Conservation (phyloP, 2,113 vertebrate genomes). For the Anoplopoma fimbria region DNA sequence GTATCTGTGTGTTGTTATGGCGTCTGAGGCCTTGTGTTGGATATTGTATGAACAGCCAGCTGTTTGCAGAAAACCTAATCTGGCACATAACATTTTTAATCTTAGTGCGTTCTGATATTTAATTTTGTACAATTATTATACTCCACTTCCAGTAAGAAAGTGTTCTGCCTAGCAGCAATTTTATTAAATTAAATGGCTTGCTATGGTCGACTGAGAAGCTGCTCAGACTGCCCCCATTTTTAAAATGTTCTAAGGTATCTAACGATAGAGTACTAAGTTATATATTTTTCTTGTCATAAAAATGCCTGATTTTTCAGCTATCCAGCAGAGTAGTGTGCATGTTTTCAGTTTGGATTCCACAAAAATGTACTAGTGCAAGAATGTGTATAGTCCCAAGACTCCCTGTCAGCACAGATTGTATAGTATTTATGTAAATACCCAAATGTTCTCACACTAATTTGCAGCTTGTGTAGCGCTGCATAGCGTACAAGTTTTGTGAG, state of each 20-base stretch:
- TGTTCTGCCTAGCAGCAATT: constrained; percentile 18
- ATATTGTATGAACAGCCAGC: neutral
- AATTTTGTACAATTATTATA: constrained; percentile 19
- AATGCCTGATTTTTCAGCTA: constrained; percentile 5
- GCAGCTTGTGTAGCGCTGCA: neutral
- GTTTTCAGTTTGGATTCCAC: constrained; percentile 6
- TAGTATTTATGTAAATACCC: neutral
- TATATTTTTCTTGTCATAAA: constrained; percentile 25
- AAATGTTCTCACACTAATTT: constrained; percentile 30
- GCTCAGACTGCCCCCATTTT: constrained; percentile 3
- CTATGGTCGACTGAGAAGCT: constrained; percentile 19
- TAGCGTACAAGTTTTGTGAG: constrained; percentile 2
- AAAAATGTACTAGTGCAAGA: constrained; percentile 3
- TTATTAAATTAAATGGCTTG: constrained; percentile 27
- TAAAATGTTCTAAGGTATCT: constrained; percentile 27
- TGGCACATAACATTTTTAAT: neutral
- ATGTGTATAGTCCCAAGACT: constrained; percentile 9
- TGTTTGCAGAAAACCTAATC: constrained; percentile 1
- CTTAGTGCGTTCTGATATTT: constrained; percentile 1
- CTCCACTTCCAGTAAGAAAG: constrained; percentile 22
- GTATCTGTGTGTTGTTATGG: neutral
- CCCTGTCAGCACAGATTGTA: constrained; percentile 12
- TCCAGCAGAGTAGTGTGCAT: neutral
- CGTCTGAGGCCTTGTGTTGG: neutral
- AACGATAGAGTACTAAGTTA: neutral